Percentiles rank a stretch among this genome's conserved stretches.
Evolutionary conservation across 2,113 vertebrate genomes (phyloP).

Genomic region (Dasypus novemcinctus): DNA sequence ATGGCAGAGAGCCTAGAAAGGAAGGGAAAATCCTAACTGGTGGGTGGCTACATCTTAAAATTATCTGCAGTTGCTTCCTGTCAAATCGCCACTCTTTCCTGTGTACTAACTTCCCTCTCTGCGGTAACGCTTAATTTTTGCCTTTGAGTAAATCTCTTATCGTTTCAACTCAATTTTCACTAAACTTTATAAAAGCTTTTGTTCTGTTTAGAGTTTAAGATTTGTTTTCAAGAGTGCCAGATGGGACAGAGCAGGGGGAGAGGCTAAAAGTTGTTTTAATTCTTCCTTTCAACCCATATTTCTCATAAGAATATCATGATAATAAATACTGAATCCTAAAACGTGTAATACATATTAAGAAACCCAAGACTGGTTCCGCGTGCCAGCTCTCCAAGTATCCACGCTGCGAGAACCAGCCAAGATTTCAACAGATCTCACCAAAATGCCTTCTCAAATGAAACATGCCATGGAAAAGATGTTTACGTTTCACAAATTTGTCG

Average conservation of each 20-base stretch:
- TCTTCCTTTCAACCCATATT: not conserved
- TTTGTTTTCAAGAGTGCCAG: not conserved
- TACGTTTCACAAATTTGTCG: no score
- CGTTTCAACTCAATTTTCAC: not conserved
- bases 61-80: conserved; percentile 53
- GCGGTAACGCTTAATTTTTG: not conserved
- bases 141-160: not conserved
- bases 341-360: not conserved
- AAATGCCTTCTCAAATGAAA: no score
- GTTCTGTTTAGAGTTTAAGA: not conserved
- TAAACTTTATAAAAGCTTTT: not conserved
- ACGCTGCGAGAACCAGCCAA: no score
- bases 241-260: not conserved
- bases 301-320: not conserved
- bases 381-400: no score
- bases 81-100: not conserved
- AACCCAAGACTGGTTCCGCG: not conserved
- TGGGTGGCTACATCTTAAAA: not conserved
- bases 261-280: not conserved
- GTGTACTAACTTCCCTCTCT: not conserved
- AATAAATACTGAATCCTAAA: not conserved
- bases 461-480: no score
- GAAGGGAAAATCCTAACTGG: not conserved
- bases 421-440: no score
- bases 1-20: not conserved